Evolutionary conservation across 2,797 vertebrate genomes (phyloP).

Genomic region (Eremophila alpestris): DNA sequence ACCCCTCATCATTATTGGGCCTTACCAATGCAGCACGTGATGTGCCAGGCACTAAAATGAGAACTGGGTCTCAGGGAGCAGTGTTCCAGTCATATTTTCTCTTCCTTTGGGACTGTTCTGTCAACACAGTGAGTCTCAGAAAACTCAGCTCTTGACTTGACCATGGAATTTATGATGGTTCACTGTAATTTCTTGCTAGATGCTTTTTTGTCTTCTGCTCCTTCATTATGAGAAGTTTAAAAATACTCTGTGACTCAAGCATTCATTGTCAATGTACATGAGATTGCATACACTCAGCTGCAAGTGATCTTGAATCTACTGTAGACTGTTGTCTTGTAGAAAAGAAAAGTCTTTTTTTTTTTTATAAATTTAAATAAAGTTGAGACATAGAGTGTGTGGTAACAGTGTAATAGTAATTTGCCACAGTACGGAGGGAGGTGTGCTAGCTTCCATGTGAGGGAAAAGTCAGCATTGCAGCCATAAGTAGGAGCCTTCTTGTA

Average conservation of each 20-base stretch:
- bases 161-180: not conserved
- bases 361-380: not conserved
- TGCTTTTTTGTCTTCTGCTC: not conserved
- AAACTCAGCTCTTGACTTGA: not conserved
- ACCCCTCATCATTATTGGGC: not conserved
- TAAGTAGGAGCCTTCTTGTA: not conserved
- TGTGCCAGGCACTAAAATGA: not conserved
- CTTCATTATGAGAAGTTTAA: not conserved
- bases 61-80: not conserved
- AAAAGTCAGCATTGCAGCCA: not conserved
- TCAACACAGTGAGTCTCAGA: not conserved
- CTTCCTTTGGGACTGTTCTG: not conserved
- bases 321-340: not conserved
- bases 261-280: not conserved
- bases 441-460: not conserved
- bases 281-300: not conserved
- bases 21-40: accelerated
- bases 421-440: accelerated
- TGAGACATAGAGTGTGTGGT: not conserved
- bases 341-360: not conserved
- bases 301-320: not conserved
- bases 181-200: not conserved
- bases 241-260: not conserved
- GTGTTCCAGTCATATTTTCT: not conserved
- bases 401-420: not conserved